Evolutionary conservation across 2,113 vertebrate genomes (phyloP).

Genomic region (Ginglymostoma cirratum): DNA sequence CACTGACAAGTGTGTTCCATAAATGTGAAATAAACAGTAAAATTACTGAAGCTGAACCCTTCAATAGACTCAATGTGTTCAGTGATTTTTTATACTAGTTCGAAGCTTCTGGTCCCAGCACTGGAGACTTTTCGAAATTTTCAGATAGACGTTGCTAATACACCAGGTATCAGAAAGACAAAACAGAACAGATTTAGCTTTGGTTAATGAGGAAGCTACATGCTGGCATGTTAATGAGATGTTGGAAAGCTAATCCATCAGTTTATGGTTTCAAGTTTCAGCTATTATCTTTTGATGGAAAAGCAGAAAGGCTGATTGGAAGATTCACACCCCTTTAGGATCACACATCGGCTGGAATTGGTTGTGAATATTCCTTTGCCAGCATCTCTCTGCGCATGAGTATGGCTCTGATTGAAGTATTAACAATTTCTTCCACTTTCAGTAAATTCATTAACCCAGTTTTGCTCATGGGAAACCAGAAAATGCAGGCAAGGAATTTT

Average conservation of each 20-base stretch:
- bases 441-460: not conserved
- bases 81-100: not conserved
- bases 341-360: no score
- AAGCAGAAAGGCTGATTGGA: not conserved
- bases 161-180: not conserved
- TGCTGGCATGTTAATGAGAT: not conserved
- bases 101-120: not conserved
- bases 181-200: not conserved
- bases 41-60: not conserved
- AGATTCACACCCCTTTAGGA: not conserved
- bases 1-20: not conserved
- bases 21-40: conserved; percentile 29
- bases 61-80: not conserved
- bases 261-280: conserved; percentile 17
- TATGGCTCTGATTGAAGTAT: not conserved
- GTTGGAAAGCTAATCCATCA: conserved; percentile 3
- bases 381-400: not conserved
- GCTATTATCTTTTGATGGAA: not conserved
- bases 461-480: not conserved
- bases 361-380: not conserved
- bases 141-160: not conserved
- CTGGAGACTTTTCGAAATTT: not conserved
- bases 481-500: not conserved
- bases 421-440: not conserved
- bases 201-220: not conserved